Evolutionary conservation across 2,113 vertebrate genomes (phyloP).

Genomic region (Silurus asotus): DNA sequence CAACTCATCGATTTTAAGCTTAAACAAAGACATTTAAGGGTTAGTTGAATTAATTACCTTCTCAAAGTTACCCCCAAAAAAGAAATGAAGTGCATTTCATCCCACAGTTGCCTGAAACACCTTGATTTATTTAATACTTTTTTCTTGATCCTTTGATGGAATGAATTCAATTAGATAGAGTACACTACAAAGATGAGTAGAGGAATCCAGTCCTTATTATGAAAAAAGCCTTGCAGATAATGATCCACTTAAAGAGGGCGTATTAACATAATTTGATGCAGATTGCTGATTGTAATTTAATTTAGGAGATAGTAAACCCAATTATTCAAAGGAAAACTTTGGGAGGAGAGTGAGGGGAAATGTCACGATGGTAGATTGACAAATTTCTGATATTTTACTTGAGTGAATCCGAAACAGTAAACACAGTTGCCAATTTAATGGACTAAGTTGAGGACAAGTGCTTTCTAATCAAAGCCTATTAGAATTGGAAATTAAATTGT

Average conservation of each 20-base stretch:
- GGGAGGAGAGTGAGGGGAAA: conserved; percentile 41
- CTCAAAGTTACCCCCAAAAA: background rate
- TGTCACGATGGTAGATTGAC: conserved; percentile 46
- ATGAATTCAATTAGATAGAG: conserved; percentile 71
- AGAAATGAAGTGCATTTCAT: conserved; percentile 24
- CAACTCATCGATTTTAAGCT: background rate
- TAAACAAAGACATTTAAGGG: background rate
- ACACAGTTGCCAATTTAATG: background rate
- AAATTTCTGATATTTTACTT: conserved; percentile 48
- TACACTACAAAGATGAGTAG: conserved; percentile 65
- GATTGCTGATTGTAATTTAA: conserved; percentile 66
- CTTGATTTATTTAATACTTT: conserved; percentile 24
- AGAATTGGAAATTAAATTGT: background rate
- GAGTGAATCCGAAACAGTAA: conserved; percentile 18
- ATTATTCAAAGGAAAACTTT: conserved; percentile 54
- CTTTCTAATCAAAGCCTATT: conserved; percentile 8
- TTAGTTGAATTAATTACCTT: conserved; percentile 1
- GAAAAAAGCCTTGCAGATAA: conserved; percentile 72
- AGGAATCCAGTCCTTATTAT: conserved; percentile 71
- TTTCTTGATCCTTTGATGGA: conserved; percentile 69
- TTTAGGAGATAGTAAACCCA: conserved; percentile 58
- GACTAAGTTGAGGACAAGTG: background rate
- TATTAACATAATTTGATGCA: conserved; percentile 70
- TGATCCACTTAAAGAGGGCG: conserved; percentile 71
- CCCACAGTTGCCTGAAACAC: conserved; percentile 43